phyloP scores from a whole-genome alignment of 35 echinoderm and acorn worm genomes.

The Patiria miniata region DNA sequence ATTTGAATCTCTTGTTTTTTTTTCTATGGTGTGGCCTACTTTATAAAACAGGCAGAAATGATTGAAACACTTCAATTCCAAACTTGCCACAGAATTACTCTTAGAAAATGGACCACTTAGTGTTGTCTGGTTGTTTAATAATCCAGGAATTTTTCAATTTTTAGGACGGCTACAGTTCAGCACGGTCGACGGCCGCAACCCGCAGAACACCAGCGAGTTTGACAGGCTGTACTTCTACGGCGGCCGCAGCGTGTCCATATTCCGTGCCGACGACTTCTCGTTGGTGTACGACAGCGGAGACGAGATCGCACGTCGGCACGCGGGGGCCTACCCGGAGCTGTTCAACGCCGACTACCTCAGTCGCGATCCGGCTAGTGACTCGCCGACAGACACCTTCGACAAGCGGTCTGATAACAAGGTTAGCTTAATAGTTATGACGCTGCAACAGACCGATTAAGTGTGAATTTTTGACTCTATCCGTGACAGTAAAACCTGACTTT shows the following conservation, averaged over 20 bases:
- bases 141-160: not conserved
- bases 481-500: too few species aligned
- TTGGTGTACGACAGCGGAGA: conserved; percentile 79
- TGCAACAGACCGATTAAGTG: too few species aligned
- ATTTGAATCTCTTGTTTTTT: too few species aligned
- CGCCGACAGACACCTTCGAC: conserved; percentile 57
- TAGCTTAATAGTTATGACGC: too few species aligned
- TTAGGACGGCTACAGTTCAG: conserved; percentile 77
- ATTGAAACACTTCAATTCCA: too few species aligned
- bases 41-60: too few species aligned
- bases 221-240: conserved; percentile 68
- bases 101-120: too few species aligned
- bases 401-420: conserved; percentile 68
- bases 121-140: too few species aligned
- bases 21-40: too few species aligned
- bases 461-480: too few species aligned
- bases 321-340: conserved; percentile 48
- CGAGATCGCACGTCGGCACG: conserved; percentile 64
- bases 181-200: conserved; percentile 58
- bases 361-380: conserved; percentile 46
- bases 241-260: conserved; percentile 64
- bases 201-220: conserved; percentile 25
- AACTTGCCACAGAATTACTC: too few species aligned
- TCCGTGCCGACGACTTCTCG: conserved; percentile 50
- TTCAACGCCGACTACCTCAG: conserved; percentile 71